A percentile compares a stretch with the other conserved stretches of the same genome.
Conservation (phyloP, 2,113 vertebrate species). For the Oncorhynchus nerka region DNA sequence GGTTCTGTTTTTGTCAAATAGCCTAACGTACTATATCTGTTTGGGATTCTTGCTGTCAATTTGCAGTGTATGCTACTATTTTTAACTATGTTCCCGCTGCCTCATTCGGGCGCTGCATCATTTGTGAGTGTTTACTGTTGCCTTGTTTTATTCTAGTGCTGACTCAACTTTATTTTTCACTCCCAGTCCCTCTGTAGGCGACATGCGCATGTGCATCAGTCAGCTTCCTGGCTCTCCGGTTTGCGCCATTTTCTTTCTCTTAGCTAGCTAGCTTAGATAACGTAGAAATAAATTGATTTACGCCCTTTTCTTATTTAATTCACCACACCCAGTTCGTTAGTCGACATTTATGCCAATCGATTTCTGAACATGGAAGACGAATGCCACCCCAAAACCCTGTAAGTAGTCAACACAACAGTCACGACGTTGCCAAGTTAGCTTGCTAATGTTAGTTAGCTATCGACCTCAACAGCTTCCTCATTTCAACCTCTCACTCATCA, state of each 20-base stretch:
- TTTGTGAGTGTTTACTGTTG: not conserved
- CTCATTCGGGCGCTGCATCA: too few relatives aligned
- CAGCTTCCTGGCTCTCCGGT: slow-evolving; percentile 53
- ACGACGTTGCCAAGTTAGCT: not conserved
- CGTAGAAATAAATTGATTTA: not conserved
- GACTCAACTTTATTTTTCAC: not conserved
- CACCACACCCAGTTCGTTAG: slow-evolving; percentile 20
- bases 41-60: too few relatives aligned
- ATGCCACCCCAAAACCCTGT: slow-evolving; percentile 74
- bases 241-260: slow-evolving; percentile 61
- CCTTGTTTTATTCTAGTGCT: too few relatives aligned
- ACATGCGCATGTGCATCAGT: not conserved
- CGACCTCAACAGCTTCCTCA: not conserved
- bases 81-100: too few relatives aligned
- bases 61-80: too few relatives aligned
- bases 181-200: not conserved
- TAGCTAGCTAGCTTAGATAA: slow-evolving; percentile 62
- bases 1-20: too few relatives aligned
- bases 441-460: not conserved
- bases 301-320: slow-evolving; percentile 16
- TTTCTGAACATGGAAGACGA: slow-evolving; percentile 75
- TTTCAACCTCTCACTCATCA: not conserved
- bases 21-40: not conserved
- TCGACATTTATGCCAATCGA: slow-evolving; percentile 8
- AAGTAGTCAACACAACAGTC: slow-evolving; percentile 45